These are phyloP conservation scores for Diceros bicornis DNA, from an alignment of 2,797 vertebrate species.

Conservation along the genomic window DNA sequence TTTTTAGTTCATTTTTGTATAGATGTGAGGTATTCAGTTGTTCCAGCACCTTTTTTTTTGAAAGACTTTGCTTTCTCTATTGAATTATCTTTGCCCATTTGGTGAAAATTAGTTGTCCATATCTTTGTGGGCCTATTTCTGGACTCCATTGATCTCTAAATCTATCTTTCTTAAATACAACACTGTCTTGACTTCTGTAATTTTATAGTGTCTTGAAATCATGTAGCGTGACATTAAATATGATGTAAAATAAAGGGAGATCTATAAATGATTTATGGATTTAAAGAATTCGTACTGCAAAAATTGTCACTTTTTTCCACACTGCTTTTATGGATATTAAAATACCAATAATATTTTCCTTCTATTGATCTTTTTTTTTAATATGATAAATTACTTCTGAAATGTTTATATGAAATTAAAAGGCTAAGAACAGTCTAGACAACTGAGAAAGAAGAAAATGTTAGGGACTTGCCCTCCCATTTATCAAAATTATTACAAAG, in stretches of 20 bases:
- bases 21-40: background rate
- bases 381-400: background rate
- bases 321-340: background rate
- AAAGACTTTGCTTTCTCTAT: background rate
- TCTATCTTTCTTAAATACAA: background rate
- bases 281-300: constrained; percentile 15
- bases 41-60: background rate
- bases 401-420: constrained; percentile 7
- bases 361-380: background rate
- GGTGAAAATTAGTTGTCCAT: background rate
- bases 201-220: constrained; percentile 1
- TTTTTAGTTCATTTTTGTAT: constrained; percentile 1
- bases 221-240: background rate
- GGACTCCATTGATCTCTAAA: background rate
- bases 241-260: background rate
- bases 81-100: background rate
- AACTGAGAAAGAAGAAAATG: background rate
- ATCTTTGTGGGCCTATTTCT: background rate
- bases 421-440: background rate
- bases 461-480: background rate
- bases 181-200: background rate
- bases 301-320: background rate
- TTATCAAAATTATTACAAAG: constrained; percentile 30
- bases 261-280: background rate
- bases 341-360: background rate